A percentile compares a stretch with the other conserved stretches of the same genome.
Evolutionary conservation across 2,888 invertebrate genomes (phyloP).

Genomic region (Shargacucullia verbasci): DNA sequence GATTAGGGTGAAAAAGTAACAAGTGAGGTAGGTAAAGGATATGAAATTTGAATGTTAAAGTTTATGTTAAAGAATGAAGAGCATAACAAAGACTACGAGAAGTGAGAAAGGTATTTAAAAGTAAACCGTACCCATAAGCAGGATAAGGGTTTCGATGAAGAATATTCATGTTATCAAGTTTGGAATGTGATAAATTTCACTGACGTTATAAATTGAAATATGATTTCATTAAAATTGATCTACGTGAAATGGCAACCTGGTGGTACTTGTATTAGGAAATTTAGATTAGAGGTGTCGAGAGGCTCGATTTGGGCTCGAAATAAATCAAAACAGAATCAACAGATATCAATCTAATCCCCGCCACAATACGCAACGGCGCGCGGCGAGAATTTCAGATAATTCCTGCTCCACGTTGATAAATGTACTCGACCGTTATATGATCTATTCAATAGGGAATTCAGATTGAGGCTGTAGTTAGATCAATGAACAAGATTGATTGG

Average conservation of each 20-base stretch:
- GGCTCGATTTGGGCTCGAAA: conserved; percentile 24
- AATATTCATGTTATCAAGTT: too few species aligned
- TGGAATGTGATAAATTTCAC: too few species aligned
- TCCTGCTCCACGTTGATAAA: conserved; percentile 37
- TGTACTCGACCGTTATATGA: too few species aligned
- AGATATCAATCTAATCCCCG: conserved; percentile 50
- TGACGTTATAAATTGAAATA: too few species aligned
- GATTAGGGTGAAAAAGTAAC: conserved; percentile 24
- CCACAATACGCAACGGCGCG: conserved; percentile 25
- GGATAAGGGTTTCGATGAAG: too few species aligned
- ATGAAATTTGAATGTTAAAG: too few species aligned
- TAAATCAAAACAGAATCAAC: conserved; percentile 56
- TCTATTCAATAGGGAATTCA: too few species aligned
- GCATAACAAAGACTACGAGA: too few species aligned
- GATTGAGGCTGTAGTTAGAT: conserved; percentile 19
- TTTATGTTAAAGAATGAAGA: too few species aligned
- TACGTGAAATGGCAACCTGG: conserved; percentile 3
- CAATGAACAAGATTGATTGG: conserved; percentile 19
- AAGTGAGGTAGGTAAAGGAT: too few species aligned
- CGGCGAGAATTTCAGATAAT: conserved; percentile 26
- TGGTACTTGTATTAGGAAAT: conserved; percentile 10
- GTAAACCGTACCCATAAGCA: too few species aligned
- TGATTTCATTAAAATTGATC: neutral
- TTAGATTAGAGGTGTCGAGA: conserved; percentile 37
- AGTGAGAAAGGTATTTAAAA: too few species aligned